phyloP scores from a whole-genome alignment of 2,888 invertebrate genomes.

The Brenthis ino region DNA sequence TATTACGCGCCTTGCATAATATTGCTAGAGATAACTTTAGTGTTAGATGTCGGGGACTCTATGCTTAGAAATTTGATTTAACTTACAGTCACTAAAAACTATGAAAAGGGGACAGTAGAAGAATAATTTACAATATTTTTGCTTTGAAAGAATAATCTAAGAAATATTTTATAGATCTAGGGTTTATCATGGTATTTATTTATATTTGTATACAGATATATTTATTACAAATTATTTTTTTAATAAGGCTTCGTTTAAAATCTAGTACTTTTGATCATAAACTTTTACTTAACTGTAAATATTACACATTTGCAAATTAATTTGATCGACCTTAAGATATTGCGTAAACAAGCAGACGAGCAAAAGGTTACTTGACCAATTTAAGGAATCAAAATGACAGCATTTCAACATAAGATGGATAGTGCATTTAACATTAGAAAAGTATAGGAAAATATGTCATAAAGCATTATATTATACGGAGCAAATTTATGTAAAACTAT shows the following conservation, averaged over 20 bases:
- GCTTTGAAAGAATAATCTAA: too few relatives aligned
- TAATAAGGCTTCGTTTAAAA: too few relatives aligned
- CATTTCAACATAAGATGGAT: slow-evolving; percentile 49
- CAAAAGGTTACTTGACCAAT: slow-evolving; percentile 70
- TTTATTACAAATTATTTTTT: background rate
- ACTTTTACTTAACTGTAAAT: slow-evolving; percentile 24
- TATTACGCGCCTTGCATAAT: too few relatives aligned
- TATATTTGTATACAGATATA: too few relatives aligned
- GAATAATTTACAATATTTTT: too few relatives aligned
- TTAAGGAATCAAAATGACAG: slow-evolving; percentile 53
- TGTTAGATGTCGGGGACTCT: too few relatives aligned
- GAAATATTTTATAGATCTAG: too few relatives aligned
- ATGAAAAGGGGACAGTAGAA: too few relatives aligned
- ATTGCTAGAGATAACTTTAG: too few relatives aligned
- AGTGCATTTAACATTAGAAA: slow-evolving; percentile 12
- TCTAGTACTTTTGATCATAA: background rate
- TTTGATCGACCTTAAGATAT: slow-evolving; percentile 32
- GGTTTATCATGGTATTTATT: too few relatives aligned
- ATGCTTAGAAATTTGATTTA: too few relatives aligned
- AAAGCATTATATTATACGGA: background rate
- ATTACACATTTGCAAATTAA: slow-evolving; percentile 29
- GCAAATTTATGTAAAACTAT: slow-evolving; percentile 6
- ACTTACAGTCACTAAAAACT: too few relatives aligned
- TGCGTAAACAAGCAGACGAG: slow-evolving; percentile 37
- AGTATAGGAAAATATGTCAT: slow-evolving; percentile 9